Evolutionary conservation across 2,797 vertebrate genomes (phyloP), one percentile per base, ranked within the genome.

Genomic region (Hapalemur alaotrensis): DNA sequence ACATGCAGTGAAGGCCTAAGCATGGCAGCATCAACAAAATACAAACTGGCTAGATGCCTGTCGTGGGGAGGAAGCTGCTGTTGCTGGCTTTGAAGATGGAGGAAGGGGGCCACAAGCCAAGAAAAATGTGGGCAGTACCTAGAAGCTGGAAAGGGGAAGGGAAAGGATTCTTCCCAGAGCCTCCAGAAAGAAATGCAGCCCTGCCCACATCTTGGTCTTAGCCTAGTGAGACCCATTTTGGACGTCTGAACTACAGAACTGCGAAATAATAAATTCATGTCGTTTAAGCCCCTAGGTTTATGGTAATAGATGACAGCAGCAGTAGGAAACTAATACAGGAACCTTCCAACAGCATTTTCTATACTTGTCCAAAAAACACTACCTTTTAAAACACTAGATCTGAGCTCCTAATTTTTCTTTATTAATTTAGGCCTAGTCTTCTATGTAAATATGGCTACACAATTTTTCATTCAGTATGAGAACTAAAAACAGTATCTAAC

Each of bases 1-100:
- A 99, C 99, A 3, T 2, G 99, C 99, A 3, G 99, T 99, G 92
- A 99, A 99, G 98, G 99, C 99, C 7, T 99, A 98, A 96, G 98
- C 23, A 11, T 4, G 4, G 4, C 52, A 52, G 17, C 28, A 15
- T 76, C 20, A 9, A 20, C 43, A 25, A 86, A 75, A 57, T 35
- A 81, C 73, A 41, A 20, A 25, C 13, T 17, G 20, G 23, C 50
- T 38, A 28, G 57, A 59, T 59, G 57, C 22, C 52, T 8, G 7
- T 4, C 7, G 7, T 6, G 41, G 5, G 3, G 23, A 14, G 2
- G 17, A 20, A 54, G n/a, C 30, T 38, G 30, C 78, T 69, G 0
- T n/a, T 63, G 4, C 35, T 79, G 69, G 23, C 46, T 70, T 41
- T 80, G 14, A 65, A n/a, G 15, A 4, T 6, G 3, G 11, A 70